phyloP scores from a whole-genome alignment of 1,140 invertebrate genomes.

The Teleogryllus occipitalis region DNA sequence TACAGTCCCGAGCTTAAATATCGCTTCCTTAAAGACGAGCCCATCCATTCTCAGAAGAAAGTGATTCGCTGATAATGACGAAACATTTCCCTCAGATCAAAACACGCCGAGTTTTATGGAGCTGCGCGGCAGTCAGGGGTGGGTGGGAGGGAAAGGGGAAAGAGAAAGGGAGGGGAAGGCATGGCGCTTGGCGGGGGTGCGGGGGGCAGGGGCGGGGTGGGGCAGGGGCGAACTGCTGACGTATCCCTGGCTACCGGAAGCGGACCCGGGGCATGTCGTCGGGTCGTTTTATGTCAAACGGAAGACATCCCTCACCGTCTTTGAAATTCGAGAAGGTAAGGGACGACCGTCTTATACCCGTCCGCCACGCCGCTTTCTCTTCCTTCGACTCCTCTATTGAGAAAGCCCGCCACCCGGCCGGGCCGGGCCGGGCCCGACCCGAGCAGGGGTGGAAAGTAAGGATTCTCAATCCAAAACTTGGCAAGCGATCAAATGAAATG shows the following conservation, averaged over 20 bases:
- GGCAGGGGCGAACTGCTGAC: not conserved
- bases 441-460: not conserved
- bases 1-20: not conserved
- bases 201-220: too few species aligned
- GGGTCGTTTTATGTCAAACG: not conserved
- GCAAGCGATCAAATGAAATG: slow-evolving; percentile 12
- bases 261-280: not conserved
- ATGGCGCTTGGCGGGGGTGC: too few species aligned
- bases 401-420: too few species aligned
- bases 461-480: slow-evolving; percentile 10
- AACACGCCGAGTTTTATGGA: not conserved
- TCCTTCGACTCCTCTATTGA: not conserved
- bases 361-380: not conserved
- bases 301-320: not conserved
- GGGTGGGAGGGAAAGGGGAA: not conserved
- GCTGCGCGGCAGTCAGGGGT: not conserved
- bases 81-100: not conserved
- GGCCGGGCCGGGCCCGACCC: not conserved
- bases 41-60: not conserved
- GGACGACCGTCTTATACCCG: not conserved
- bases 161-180: not conserved
- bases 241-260: not conserved
- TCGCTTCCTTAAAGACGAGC: not conserved
- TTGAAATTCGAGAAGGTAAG: not conserved
- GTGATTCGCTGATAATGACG: not conserved